Evolutionary conservation across 2,888 invertebrate genomes (phyloP).

Genomic region (Pediacus dermestoides): DNA sequence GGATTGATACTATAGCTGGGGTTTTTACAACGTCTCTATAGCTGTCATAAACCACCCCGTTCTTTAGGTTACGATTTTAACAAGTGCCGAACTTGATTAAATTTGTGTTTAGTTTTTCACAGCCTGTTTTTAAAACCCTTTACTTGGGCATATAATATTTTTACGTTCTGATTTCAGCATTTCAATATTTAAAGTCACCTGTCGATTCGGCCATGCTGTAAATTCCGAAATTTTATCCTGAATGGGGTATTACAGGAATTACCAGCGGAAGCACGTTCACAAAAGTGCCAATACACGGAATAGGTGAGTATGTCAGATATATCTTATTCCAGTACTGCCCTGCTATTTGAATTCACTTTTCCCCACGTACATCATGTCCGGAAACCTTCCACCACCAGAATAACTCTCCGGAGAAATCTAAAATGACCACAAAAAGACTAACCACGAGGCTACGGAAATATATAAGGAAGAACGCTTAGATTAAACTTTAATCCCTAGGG

Average conservation of each 20-base stretch:
- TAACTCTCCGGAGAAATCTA: slow-evolving; percentile 32
- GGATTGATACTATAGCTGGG: slow-evolving; percentile 21
- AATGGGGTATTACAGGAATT: slow-evolving; percentile 24
- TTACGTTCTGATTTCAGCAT: too few relatives aligned
- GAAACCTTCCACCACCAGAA: slow-evolving; percentile 26
- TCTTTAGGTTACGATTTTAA: slow-evolving; percentile 33
- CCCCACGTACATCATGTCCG: slow-evolving; percentile 40
- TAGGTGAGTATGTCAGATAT: slow-evolving; percentile 29
- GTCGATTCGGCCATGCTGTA: too few relatives aligned
- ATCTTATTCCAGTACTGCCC: slow-evolving; percentile 18
- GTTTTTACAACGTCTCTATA: slow-evolving; percentile 34
- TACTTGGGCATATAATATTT: too few relatives aligned
- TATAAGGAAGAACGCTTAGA: slow-evolving; percentile 19
- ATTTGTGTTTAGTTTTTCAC: slow-evolving; percentile 29
- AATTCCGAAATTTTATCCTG: too few relatives aligned
- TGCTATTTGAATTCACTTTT: slow-evolving; percentile 39
- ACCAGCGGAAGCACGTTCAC: slow-evolving; percentile 31
- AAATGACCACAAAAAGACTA: slow-evolving; percentile 31
- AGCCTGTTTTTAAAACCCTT: too few relatives aligned
- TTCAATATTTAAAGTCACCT: too few relatives aligned
- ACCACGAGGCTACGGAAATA: slow-evolving; percentile 23
- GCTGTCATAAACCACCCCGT: slow-evolving; percentile 30
- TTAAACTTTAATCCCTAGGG: slow-evolving; percentile 27
- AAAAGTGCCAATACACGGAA: slow-evolving; percentile 35
- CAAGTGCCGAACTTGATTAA: slow-evolving; percentile 34